Conservation (phyloP, 2,113 vertebrate genomes). For the Ceyx melanurus region DNA sequence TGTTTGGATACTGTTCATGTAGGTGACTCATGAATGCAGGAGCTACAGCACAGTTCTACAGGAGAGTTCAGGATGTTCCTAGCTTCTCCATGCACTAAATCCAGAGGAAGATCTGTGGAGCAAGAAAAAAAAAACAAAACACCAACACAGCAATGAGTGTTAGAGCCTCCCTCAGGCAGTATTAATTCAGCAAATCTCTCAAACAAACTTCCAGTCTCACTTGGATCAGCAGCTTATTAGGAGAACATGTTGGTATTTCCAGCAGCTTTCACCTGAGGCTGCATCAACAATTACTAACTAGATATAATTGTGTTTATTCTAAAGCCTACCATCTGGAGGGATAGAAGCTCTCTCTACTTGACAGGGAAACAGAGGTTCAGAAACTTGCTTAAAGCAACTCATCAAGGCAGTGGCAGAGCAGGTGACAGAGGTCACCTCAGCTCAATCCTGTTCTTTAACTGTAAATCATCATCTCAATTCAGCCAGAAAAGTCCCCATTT, state of each 20-base stretch:
- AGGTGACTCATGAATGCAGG: neutral
- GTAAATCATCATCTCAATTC: neutral
- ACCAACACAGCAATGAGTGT: neutral
- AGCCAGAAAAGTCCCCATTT: neutral
- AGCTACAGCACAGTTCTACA: neutral
- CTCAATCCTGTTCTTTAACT: neutral
- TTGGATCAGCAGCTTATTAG: neutral
- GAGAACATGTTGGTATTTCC: neutral
- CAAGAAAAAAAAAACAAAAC: neutral
- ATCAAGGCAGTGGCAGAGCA: neutral
- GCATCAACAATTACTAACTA: neutral
- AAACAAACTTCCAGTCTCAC: neutral
- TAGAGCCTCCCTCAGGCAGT: neutral
- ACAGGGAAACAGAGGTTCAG: neutral
- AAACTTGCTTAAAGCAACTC: neutral
- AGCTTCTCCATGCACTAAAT: conserved; percentile 81
- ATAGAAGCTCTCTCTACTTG: neutral
- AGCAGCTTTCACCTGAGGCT: neutral
- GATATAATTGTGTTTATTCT: neutral
- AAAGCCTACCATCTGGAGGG: neutral
- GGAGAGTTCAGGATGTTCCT: neutral
- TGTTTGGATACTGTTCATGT: neutral
- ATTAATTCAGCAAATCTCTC: conserved; percentile 23
- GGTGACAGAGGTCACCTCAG: neutral
- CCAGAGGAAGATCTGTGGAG: conserved; percentile 76